phyloP scores from a whole-genome alignment of 2,113 vertebrate species.

The Equus quagga region DNA sequence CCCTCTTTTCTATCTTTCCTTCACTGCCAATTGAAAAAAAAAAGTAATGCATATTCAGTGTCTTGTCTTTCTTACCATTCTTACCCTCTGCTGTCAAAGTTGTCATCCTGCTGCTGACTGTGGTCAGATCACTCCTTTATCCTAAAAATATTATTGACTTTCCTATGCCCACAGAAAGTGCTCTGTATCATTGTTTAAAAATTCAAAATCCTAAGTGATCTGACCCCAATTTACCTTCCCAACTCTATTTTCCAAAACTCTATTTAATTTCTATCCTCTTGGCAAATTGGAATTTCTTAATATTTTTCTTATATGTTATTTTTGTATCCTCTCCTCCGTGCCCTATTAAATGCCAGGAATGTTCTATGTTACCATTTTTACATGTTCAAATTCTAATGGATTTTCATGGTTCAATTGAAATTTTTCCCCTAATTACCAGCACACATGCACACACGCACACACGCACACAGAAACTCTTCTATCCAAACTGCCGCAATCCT shows the following conservation, averaged over 20 bases:
- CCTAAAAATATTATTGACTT: not conserved
- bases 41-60: not conserved
- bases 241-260: not conserved
- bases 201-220: not conserved
- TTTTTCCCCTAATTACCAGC: not conserved
- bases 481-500: not conserved
- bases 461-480: not conserved
- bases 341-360: not conserved
- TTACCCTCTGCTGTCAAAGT: not conserved
- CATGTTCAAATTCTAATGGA: not conserved
- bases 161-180: not conserved
- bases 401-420: not conserved
- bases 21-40: not conserved
- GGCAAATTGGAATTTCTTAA: not conserved
- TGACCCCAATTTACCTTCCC: not conserved
- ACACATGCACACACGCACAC: not conserved
- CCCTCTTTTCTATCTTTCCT: not conserved
- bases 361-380: not conserved
- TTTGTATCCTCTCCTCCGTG: not conserved
- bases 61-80: not conserved
- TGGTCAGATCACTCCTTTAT: not conserved
- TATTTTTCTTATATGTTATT: not conserved
- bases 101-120: not conserved
- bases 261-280: not conserved
- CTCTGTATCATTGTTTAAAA: not conserved